phyloP scores from a whole-genome alignment of 2,113 vertebrate genomes.

The Capra hircus region DNA sequence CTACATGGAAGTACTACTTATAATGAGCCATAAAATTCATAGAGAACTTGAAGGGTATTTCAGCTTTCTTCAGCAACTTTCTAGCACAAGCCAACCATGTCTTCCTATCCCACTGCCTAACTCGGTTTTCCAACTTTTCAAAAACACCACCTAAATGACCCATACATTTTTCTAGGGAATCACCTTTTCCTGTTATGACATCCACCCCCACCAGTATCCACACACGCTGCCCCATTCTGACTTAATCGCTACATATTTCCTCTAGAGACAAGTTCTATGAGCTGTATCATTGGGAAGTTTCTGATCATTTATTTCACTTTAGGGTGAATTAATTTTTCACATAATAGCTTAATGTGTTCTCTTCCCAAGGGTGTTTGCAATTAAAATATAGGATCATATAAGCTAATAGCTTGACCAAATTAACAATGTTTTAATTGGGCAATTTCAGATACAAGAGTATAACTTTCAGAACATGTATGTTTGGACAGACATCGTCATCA shows the following conservation, averaged over 20 bases:
- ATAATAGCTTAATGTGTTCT: conserved; percentile 37
- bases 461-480: background rate
- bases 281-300: background rate
- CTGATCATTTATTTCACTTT: conserved; percentile 62
- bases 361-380: conserved; percentile 37
- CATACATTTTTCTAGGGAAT: background rate
- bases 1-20: background rate
- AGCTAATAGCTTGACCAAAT: conserved; percentile 31
- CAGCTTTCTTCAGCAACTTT: background rate
- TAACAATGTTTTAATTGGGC: conserved; percentile 6
- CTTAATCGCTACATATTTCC: background rate
- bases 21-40: background rate
- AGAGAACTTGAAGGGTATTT: background rate
- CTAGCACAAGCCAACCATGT: accelerated
- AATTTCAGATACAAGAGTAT: conserved; percentile 1
- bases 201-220: background rate
- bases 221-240: background rate
- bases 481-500: background rate
- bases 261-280: conserved; percentile 27
- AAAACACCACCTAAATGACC: background rate
- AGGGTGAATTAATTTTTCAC: conserved; percentile 53
- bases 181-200: background rate
- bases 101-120: background rate
- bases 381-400: conserved; percentile 25
- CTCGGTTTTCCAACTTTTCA: background rate